Evolutionary conservation across 2,888 invertebrate species (phyloP).

Genomic region (Dicranocentrus wangi): DNA sequence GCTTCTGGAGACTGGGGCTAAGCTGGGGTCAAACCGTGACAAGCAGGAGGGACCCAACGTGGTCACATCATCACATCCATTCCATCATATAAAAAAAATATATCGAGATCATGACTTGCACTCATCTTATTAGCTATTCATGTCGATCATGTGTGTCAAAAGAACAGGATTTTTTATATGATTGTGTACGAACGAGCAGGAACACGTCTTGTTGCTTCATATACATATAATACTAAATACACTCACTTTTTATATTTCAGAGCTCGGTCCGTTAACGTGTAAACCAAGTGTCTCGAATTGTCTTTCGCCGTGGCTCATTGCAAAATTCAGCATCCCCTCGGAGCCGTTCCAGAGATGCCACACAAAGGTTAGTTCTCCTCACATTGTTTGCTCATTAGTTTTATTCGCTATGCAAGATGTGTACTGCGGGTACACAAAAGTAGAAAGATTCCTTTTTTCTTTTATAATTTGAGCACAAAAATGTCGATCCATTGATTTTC

Average conservation of each 20-base stretch:
- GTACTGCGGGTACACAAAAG: no score
- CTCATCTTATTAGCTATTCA: constrained; percentile 53
- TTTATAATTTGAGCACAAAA: no score
- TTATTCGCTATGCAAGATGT: no score
- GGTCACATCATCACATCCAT: constrained; percentile 59
- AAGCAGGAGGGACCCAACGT: constrained; percentile 41
- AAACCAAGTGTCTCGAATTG: constrained; percentile 56
- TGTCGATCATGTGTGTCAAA: constrained; percentile 41
- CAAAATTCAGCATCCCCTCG: constrained; percentile 73
- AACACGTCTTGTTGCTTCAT: no score
- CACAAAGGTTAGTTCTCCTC: constrained; percentile 82
- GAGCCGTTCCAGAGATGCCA: constrained; percentile 80
- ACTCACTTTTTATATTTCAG: not conserved
- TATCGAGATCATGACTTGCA: constrained; percentile 52
- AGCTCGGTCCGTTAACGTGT: constrained; percentile 10
- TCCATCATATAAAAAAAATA: constrained; percentile 37
- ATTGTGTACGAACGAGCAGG: no score
- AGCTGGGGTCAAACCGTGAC: constrained; percentile 63
- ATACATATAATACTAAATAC: no score
- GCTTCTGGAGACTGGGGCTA: constrained; percentile 47
- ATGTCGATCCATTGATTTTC: no score
- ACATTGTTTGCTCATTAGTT: no score
- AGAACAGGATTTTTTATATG: no score
- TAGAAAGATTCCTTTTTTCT: no score
- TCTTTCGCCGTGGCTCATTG: constrained; percentile 72